These are phyloP conservation scores for Daboia siamensis DNA, from an alignment of 2,113 vertebrate genomes.

Conservation along the genomic window DNA sequence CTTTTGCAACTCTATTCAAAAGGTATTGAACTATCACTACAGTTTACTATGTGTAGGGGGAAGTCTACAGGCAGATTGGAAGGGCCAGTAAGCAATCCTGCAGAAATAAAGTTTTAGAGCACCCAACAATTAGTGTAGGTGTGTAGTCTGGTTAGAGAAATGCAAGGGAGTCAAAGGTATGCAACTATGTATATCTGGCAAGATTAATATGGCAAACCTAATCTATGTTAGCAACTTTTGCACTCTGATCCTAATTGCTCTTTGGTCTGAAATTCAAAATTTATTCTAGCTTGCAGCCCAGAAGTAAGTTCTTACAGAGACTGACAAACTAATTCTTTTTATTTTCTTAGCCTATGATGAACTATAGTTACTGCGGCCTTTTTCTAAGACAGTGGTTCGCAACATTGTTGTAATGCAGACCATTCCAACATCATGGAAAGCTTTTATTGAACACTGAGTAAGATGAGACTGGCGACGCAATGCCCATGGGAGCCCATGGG, in stretches of 20 bases:
- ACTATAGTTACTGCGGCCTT: not conserved
- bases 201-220: not conserved
- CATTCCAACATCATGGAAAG: not conserved
- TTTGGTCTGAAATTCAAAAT: not conserved
- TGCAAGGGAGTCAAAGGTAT: constrained; percentile 1
- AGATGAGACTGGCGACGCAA: too few relatives aligned
- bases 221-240: not conserved
- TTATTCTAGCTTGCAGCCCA: not conserved
- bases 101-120: not conserved
- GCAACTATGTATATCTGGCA: not conserved
- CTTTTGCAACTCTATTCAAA: not conserved
- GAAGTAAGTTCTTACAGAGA: not conserved
- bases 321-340: not conserved
- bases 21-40: not conserved
- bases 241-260: not conserved
- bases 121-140: not conserved
- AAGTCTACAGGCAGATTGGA: not conserved
- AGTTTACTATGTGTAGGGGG: not conserved
- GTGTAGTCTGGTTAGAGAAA: not conserved
- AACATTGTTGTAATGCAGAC: not conserved
- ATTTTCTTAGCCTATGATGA: not conserved
- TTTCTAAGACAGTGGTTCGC: not conserved
- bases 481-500: too few relatives aligned
- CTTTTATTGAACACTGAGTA: too few relatives aligned
- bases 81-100: not conserved